These are phyloP conservation scores for Caenorhabditis doughertyi DNA, from an alignment of 2,888 invertebrate genomes.

Conservation along the genomic window DNA sequence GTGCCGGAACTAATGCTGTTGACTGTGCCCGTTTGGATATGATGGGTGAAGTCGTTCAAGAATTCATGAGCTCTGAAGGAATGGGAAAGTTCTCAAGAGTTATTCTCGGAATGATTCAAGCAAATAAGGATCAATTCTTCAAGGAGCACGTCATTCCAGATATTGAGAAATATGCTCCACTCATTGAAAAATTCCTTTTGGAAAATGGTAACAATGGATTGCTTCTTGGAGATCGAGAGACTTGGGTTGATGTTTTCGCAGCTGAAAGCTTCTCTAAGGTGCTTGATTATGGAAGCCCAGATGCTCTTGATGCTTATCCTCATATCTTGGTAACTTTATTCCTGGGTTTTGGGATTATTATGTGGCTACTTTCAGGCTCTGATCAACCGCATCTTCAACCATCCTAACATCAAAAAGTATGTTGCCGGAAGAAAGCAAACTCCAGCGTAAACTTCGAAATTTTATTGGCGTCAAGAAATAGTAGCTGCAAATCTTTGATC, in stretches of 20 bases:
- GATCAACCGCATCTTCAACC: constrained; percentile 77
- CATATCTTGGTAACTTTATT: constrained; percentile 68
- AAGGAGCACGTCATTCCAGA: constrained; percentile 74
- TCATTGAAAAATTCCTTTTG: constrained; percentile 77
- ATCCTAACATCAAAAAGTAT: constrained; percentile 75
- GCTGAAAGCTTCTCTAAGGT: constrained; percentile 77
- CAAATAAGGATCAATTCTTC: constrained; percentile 69
- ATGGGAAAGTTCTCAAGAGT: constrained; percentile 67
- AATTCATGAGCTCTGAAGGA: constrained; percentile 62
- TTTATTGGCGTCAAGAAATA: background rate
- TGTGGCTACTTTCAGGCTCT: constrained; percentile 58
- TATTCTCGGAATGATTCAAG: constrained; percentile 65
- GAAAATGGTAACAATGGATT: constrained; percentile 76
- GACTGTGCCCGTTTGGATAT: constrained; percentile 76
- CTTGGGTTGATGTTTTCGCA: constrained; percentile 80
- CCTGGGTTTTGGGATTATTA: background rate
- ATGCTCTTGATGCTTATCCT: constrained; percentile 78
- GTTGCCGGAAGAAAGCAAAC: constrained; percentile 68
- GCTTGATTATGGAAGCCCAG: constrained; percentile 75
- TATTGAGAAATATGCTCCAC: constrained; percentile 76
- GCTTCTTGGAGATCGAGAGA: constrained; percentile 76
- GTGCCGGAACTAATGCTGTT: constrained; percentile 71
- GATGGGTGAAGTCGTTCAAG: constrained; percentile 76
- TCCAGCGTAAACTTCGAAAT: constrained; percentile 28
- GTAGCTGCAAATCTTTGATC: constrained; percentile 1